Base-by-base conservation (phyloP, 2,888 invertebrate genomes). In the Chirona hameri region DNA sequence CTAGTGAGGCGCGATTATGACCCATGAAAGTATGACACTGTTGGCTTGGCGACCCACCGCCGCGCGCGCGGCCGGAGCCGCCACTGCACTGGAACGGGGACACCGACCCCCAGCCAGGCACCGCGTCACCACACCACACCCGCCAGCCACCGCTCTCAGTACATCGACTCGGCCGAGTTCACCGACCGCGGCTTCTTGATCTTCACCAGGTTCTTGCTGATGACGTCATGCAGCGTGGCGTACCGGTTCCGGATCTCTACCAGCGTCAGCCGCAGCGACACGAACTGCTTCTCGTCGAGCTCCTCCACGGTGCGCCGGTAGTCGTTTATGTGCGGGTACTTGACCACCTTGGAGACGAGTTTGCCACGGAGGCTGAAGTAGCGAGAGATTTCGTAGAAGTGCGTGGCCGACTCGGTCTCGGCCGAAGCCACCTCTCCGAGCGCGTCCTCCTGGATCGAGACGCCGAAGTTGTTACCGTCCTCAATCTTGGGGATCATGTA, bases 381-480 rank as follows among this genome's bases (percentile, higher is more conserved):
- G 87, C 98, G 92, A 65, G 98, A 97, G 87, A 99, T 97, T 90
- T 99, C 98, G 89, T 99, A 99, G 87, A 98, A 96, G 90, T 97
- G 99, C 31, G 97, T 95, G 29, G 98, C 98, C 0, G 98, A 98
- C 89, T 99, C 99, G 0, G 96, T 95, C 89, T 99, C 99, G 24
- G 97, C 97, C 0, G 96, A 94, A 88, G 98, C 95, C 52, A 98
- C 94, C 90, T 99, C 99, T n/a, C 96, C 96, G 81, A 99, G 90
- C 0, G 98, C 97, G 87, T 99, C 99, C 89, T 99, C 99, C 90
- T 99, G 98, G 88, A 99, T 96, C 83, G 97, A 97, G 2, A 99
- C 99, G 79, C 99, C 99, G 89, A 99, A 99, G 88, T 99, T 99
- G 89, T 99, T 99, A 82, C 99, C 99, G 88, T 99, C 99, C 90